phyloP scores from a whole-genome alignment of 2,113 vertebrate species.

The Myxocyprinus asiaticus region DNA sequence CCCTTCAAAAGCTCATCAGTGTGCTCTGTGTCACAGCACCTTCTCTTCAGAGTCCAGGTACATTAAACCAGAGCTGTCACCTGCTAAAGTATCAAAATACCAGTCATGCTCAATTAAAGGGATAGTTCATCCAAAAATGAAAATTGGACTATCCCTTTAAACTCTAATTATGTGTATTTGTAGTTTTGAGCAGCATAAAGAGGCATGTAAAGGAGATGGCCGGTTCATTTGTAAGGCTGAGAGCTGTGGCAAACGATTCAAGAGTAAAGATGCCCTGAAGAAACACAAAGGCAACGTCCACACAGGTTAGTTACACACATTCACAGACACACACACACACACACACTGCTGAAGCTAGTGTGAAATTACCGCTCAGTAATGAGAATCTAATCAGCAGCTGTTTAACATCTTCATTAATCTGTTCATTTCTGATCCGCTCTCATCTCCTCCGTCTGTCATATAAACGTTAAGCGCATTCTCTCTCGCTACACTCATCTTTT shows the following conservation, averaged over 20 bases:
- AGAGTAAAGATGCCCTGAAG: constrained; percentile 93
- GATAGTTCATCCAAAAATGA: too few species aligned
- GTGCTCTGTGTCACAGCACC: constrained; percentile 82
- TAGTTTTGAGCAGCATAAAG: constrained; percentile 94
- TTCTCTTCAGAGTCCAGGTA: constrained; percentile 91
- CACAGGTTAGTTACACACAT: constrained; percentile 73
- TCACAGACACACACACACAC: background rate
- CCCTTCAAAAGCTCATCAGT: constrained; percentile 81
- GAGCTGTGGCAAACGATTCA: constrained; percentile 96
- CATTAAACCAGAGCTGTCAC: background rate
- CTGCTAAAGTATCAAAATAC: too few species aligned
- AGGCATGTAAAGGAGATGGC: constrained; percentile 86
- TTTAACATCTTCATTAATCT: constrained; percentile 43
- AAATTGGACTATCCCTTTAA: too few species aligned
- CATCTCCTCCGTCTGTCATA: constrained; percentile 24
- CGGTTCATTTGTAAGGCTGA: constrained; percentile 94
- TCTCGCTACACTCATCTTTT: background rate
- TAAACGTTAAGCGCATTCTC: constrained; percentile 19
- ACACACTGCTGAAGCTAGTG: background rate
- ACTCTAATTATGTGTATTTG: constrained; percentile 29
- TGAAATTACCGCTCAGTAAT: constrained; percentile 15
- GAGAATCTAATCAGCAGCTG: constrained; percentile 22
- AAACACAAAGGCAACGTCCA: constrained; percentile 96
- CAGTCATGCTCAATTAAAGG: too few species aligned
- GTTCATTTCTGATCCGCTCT: constrained; percentile 15